A percentile compares a stretch with the other conserved stretches of the same genome.
These are phyloP conservation scores for Scophthalmus maximus DNA, from an alignment of 2,113 vertebrate species.

Conservation along the genomic window DNA sequence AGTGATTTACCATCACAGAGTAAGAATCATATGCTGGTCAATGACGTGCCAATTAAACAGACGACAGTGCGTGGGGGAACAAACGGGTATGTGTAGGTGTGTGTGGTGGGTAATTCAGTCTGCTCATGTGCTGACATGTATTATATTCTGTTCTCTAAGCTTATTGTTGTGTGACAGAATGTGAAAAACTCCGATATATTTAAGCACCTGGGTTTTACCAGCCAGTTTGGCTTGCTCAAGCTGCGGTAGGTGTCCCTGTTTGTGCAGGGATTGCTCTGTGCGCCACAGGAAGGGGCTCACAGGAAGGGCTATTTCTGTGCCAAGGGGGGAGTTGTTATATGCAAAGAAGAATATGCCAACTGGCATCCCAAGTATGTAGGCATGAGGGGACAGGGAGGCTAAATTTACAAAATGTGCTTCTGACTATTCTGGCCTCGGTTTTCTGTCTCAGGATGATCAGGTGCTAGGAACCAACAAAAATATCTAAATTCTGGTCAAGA, in stretches of 20 bases:
- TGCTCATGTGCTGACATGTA: background rate
- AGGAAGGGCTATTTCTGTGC: slow-evolving; percentile 71
- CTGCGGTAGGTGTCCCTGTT: slow-evolving; percentile 47
- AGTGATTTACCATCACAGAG: too few species aligned
- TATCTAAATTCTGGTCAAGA: background rate
- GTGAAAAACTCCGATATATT: slow-evolving; percentile 53
- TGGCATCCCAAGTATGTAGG: slow-evolving; percentile 69
- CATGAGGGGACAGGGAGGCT: slow-evolving; percentile 62
- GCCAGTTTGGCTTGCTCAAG: slow-evolving; percentile 45
- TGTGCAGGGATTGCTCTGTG: slow-evolving; percentile 32
- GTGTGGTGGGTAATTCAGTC: background rate
- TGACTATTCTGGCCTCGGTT: slow-evolving; percentile 33
- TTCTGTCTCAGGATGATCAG: background rate
- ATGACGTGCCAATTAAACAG: too few species aligned
- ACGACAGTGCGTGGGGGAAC: too few species aligned
- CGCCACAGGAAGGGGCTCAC: slow-evolving; percentile 9
- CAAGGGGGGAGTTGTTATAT: slow-evolving; percentile 68
- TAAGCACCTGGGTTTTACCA: slow-evolving; percentile 18
- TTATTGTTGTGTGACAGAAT: slow-evolving; percentile 49
- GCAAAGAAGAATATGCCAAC: slow-evolving; percentile 71
- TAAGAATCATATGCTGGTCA: too few species aligned
- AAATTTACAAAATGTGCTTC: slow-evolving; percentile 70
- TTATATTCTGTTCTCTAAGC: slow-evolving; percentile 6
- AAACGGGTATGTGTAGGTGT: too few species aligned
- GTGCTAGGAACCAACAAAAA: background rate